Evolutionary conservation across 2,797 vertebrate genomes (phyloP).

Genomic region (Rhynchotus rufescens): DNA sequence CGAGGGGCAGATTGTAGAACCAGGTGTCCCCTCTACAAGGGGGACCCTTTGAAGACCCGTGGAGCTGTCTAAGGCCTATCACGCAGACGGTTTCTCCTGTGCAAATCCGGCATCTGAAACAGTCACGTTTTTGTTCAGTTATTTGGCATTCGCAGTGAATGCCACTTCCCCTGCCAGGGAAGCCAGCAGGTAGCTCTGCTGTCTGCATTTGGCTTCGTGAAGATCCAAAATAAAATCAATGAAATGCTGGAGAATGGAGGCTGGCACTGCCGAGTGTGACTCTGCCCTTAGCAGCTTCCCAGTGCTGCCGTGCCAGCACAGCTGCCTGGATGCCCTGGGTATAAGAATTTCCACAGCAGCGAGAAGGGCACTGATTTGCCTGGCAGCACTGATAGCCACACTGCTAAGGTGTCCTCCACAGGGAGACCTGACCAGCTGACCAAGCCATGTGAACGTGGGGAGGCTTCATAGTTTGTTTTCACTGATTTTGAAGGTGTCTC

Average conservation of each 20-base stretch:
- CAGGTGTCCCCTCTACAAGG: neutral
- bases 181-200: neutral
- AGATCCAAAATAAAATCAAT: neutral
- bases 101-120: neutral
- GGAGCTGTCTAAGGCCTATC: neutral
- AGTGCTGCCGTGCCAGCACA: slow-evolving; percentile 7
- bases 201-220: neutral
- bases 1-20: neutral
- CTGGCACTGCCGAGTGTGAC: neutral
- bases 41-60: neutral
- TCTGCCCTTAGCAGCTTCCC: slow-evolving; percentile 1
- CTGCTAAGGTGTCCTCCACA: neutral
- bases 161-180: neutral
- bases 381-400: neutral
- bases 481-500: slow-evolving; percentile 9
- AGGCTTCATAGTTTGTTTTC: slow-evolving; percentile 10
- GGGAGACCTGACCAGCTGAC: neutral
- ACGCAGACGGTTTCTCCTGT: neutral
- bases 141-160: neutral
- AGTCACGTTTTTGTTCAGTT: neutral
- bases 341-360: neutral
- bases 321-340: neutral
- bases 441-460: neutral
- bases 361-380: neutral
- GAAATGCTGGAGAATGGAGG: neutral